A percentile compares a stretch with the other conserved stretches of the same genome.
phyloP scores from a whole-genome alignment of 2,113 vertebrate species.

The Ailurus styani region DNA sequence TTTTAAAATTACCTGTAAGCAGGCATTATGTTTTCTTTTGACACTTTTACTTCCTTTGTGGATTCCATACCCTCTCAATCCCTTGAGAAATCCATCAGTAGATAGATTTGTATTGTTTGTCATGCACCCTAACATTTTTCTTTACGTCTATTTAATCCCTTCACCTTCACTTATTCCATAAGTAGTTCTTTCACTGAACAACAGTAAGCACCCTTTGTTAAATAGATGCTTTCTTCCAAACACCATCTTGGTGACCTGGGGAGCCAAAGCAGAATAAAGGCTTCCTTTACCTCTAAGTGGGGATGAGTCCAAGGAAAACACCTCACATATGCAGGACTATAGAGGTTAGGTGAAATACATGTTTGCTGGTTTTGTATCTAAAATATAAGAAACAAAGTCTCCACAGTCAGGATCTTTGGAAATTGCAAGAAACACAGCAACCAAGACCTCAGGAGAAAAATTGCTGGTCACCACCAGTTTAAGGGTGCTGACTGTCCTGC shows the following conservation, averaged over 20 bases:
- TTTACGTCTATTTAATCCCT: background rate
- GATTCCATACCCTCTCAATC: background rate
- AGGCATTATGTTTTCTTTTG: background rate
- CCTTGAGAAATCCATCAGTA: background rate
- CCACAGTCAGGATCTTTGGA: background rate
- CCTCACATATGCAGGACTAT: accelerated
- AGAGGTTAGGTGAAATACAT: background rate
- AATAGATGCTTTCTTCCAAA: background rate
- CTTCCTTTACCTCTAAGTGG: too few relatives aligned
- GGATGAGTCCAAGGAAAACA: background rate
- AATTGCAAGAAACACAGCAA: background rate
- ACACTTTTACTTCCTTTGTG: background rate
- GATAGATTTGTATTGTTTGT: background rate
- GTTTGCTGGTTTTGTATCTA: background rate
- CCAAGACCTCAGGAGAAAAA: background rate
- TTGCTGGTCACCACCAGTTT: too few relatives aligned
- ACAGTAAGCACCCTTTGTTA: background rate
- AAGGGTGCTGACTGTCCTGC: background rate
- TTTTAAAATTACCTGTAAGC: background rate
- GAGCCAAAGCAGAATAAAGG: background rate
- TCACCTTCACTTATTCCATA: background rate
- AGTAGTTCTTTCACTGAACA: background rate
- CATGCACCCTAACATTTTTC: background rate
- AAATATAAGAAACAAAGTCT: background rate
- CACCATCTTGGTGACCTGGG: background rate